phyloP scores from a whole-genome alignment of 2,113 vertebrate species.

The Amblyornis subalaris region DNA sequence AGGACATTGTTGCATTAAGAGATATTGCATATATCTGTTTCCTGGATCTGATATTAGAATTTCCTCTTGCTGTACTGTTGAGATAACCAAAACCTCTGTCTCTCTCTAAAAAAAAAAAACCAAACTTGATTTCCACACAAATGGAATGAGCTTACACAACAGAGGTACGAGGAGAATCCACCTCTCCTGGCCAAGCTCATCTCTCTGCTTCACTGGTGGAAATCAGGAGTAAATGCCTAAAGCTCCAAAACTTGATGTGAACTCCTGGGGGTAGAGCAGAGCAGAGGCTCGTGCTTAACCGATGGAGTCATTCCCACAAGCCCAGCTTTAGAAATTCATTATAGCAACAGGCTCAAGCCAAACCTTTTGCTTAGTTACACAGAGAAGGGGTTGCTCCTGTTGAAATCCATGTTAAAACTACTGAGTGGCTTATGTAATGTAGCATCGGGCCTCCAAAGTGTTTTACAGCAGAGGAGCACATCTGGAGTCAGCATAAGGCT shows the following conservation, averaged over 20 bases:
- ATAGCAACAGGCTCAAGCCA: not conserved
- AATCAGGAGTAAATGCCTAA: not conserved
- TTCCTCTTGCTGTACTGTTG: not conserved
- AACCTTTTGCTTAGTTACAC: not conserved
- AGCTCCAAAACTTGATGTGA: not conserved
- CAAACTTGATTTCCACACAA: not conserved
- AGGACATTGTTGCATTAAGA: not conserved
- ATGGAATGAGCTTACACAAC: not conserved
- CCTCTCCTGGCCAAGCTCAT: not conserved
- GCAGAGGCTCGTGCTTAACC: not conserved
- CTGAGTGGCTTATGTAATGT: not conserved
- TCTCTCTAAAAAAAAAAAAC: not conserved
- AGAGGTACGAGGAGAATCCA: not conserved
- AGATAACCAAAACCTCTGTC: not conserved
- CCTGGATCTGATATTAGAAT: not conserved
- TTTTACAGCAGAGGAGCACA: not conserved
- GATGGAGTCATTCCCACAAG: not conserved
- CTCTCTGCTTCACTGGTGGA: not conserved
- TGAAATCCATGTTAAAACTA: not conserved
- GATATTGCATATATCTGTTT: not conserved
- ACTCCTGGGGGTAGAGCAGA: not conserved
- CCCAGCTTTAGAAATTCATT: not conserved
- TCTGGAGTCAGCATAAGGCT: slow-evolving; percentile 5
- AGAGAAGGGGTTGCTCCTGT: not conserved
- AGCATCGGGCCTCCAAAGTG: not conserved